Base-by-base conservation (phyloP, 2,797 vertebrate species). In the Semaprochilodus insignis region DNA sequence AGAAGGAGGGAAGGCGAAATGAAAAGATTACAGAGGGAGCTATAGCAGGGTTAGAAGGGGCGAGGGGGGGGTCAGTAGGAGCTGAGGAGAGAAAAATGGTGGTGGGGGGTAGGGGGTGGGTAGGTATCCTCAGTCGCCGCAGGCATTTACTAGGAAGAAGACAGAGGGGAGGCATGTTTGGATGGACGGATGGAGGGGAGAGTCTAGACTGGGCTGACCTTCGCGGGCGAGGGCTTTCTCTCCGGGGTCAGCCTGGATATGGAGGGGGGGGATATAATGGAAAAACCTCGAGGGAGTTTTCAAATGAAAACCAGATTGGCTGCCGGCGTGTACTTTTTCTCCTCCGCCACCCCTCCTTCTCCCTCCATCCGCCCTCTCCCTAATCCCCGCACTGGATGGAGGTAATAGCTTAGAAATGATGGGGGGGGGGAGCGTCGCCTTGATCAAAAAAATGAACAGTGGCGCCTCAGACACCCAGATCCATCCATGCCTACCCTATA, bases 151-250 rank as follows among this genome's bases (percentile, higher is more conserved):
- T 85, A 83, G 86, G 87, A 94, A 91, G 93, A 83, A 90, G 91
- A 90, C 85, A 91, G 87, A 89, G 84, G 57, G 52, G 80, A 34
- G 62, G 80, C 52, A 19, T 27, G 48, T 7, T 13, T 88, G 94
- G 34, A 67, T 60, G 65, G 92, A 91, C 76, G 87, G 91, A 90
- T 85, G 93, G 86, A 91, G 89, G 90, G 88, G 89, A 92, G 90
- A 95, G 93, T 95, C 95, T 95, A 94, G 96, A 95, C 94, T 90
- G 85, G 91, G 87, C 89, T 96, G 97, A 98, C 96, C 95, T 96
- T 95, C 92, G 93, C 91, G 93, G 92, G 90, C 93, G 92, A 95
- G 90, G 89, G 82, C 84, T 95, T 95, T 95, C 91, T 95, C 92
- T 94, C 91, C 91, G 91, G 94, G 87, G 94, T 93, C 93, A 94